Evolutionary conservation across 2,113 vertebrate genomes (phyloP).

Genomic region (Notechis scutatus): DNA sequence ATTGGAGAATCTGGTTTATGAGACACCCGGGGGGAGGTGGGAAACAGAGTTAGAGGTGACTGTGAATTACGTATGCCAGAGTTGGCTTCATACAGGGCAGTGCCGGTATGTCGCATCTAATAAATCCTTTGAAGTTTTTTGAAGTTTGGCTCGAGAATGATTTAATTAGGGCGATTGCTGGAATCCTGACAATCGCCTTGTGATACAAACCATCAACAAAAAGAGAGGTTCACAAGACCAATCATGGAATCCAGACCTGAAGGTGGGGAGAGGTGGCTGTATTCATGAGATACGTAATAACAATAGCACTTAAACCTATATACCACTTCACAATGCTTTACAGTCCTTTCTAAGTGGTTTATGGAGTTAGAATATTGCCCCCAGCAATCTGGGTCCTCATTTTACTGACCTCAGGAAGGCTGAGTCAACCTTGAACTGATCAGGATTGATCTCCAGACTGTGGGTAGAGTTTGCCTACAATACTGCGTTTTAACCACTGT

Average conservation of each 20-base stretch:
- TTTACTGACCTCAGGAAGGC: background rate
- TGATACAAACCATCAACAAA: background rate
- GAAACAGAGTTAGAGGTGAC: no score
- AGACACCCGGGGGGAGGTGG: no score
- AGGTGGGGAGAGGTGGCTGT: background rate
- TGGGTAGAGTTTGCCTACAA: background rate
- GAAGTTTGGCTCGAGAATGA: no score
- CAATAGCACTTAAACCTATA: background rate
- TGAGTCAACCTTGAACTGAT: background rate
- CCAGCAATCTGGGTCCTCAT: background rate
- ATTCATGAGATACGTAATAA: background rate
- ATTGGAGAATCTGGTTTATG: no score
- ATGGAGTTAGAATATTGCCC: background rate
- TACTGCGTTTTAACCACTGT: background rate
- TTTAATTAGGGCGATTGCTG: no score
- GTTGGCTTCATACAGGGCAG: no score
- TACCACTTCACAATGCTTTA: background rate
- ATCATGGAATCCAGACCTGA: background rate
- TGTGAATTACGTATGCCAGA: no score
- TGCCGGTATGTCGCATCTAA: no score
- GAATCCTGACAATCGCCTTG: no score
- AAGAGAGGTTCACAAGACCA: background rate
- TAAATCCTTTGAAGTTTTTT: no score
- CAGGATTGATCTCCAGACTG: background rate
- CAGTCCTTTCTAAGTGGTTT: background rate